Conservation (phyloP, 2,797 vertebrate genomes). For the Helarctos malayanus region DNA sequence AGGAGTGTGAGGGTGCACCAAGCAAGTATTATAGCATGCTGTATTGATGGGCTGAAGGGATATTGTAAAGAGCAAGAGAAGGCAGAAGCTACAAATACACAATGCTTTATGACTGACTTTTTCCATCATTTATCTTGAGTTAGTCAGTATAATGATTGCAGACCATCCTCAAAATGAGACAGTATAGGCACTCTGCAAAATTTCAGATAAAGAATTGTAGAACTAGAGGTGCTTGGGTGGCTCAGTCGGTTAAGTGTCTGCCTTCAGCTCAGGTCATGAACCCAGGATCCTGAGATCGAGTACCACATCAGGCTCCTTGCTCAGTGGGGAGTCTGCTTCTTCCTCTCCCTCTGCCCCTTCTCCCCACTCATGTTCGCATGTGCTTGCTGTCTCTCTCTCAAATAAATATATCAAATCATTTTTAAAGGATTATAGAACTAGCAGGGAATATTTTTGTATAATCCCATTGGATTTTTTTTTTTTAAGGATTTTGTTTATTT, state of each 20-base stretch:
- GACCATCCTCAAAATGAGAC: background rate
- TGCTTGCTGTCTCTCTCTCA: background rate
- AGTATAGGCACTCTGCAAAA: background rate
- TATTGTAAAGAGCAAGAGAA: background rate
- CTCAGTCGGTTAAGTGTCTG: background rate
- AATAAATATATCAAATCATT: background rate
- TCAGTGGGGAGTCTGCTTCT: background rate
- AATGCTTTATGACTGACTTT: background rate
- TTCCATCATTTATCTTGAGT: background rate
- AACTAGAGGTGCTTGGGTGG: background rate
- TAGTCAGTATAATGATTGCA: background rate
- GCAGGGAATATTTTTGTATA: background rate
- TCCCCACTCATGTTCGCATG: background rate
- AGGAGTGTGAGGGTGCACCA: background rate
- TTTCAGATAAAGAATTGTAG: background rate
- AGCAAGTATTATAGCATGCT: fast-evolving
- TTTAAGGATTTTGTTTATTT: too few species aligned
- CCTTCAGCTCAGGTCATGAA: background rate
- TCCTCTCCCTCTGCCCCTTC: background rate
- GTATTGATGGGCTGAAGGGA: background rate
- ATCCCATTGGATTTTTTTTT: background rate
- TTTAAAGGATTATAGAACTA: background rate
- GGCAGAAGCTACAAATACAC: background rate
- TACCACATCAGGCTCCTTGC: background rate
- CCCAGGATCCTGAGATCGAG: background rate